A percentile compares a stretch with the other conserved stretches of the same genome.
phyloP scores from a whole-genome alignment of 2,888 invertebrate species.

The Drosophila acutilabella region DNA sequence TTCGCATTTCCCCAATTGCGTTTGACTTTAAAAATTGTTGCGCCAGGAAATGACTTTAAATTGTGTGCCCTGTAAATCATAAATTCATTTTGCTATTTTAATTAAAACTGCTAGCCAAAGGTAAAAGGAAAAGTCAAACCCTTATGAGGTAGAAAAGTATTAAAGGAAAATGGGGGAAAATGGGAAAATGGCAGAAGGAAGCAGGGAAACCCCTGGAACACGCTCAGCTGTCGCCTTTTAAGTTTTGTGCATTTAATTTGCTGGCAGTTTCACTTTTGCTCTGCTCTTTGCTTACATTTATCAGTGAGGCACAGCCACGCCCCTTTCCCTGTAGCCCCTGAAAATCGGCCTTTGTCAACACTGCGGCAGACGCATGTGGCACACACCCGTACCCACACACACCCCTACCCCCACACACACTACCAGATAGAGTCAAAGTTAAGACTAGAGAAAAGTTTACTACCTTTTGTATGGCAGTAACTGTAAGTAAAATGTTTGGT shows the following conservation, averaged over 20 bases:
- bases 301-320: constrained; percentile 52
- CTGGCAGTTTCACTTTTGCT: constrained; percentile 72
- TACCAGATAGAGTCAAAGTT: constrained; percentile 8
- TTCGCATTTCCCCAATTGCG: background rate
- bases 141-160: constrained; percentile 3
- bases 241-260: constrained; percentile 73
- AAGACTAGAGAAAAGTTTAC: constrained; percentile 57
- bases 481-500: constrained; percentile 70
- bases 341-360: constrained; percentile 68
- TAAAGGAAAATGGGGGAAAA: too few species aligned
- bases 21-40: constrained; percentile 41
- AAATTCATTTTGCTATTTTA: constrained; percentile 67
- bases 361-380: constrained; percentile 48
- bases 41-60: constrained; percentile 40
- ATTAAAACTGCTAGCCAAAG: constrained; percentile 66
- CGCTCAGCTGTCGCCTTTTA: constrained; percentile 55
- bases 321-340: constrained; percentile 8
- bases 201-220: constrained; percentile 4
- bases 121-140: constrained; percentile 42
- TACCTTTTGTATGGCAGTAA: constrained; percentile 43
- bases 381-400: background rate
- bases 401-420: background rate
- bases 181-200: background rate
- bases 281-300: constrained; percentile 53
- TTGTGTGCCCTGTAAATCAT: constrained; percentile 49